Evolutionary conservation across 2,888 invertebrate genomes (phyloP).

Genomic region (Drosophila leonis): DNA sequence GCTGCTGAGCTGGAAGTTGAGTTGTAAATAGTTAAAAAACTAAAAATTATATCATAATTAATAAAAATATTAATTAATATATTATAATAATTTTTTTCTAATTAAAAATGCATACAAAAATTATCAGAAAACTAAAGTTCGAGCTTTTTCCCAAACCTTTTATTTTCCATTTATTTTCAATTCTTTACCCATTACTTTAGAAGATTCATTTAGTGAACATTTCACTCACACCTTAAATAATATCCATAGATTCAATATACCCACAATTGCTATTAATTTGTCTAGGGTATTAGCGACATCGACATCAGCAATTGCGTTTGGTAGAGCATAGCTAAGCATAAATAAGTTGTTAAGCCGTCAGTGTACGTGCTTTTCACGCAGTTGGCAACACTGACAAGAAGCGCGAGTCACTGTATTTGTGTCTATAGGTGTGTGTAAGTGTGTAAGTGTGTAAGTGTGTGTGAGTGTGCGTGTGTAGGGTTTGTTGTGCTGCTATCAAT

Average conservation of each 20-base stretch:
- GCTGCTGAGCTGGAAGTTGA: too few relatives aligned
- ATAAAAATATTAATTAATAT: too few relatives aligned
- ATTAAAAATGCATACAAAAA: too few relatives aligned
- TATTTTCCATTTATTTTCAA: too few relatives aligned
- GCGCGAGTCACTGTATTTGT: conserved; percentile 1
- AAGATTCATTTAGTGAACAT: not conserved
- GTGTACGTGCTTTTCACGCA: conserved; percentile 70
- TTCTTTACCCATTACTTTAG: too few relatives aligned
- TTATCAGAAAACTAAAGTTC: too few relatives aligned
- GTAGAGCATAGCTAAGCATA: conserved; percentile 68
- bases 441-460: conserved; percentile 6
- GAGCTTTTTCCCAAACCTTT: too few relatives aligned
- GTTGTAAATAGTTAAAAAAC: too few relatives aligned
- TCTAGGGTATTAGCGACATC: conserved; percentile 37
- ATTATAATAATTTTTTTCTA: too few relatives aligned
- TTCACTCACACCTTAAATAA: not conserved
- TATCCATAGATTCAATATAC: not conserved
- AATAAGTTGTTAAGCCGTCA: conserved; percentile 80
- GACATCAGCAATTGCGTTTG: conserved; percentile 36
- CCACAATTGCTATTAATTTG: not conserved
- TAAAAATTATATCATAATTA: too few relatives aligned
- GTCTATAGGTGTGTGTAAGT: conserved; percentile 3
- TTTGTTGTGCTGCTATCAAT: conserved; percentile 51
- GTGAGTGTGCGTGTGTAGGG: conserved; percentile 18
- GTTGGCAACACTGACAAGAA: conserved; percentile 58